These are phyloP conservation scores for Pachymerium ferrugineum DNA, from an alignment of 2,888 invertebrate species.

Conservation along the genomic window DNA sequence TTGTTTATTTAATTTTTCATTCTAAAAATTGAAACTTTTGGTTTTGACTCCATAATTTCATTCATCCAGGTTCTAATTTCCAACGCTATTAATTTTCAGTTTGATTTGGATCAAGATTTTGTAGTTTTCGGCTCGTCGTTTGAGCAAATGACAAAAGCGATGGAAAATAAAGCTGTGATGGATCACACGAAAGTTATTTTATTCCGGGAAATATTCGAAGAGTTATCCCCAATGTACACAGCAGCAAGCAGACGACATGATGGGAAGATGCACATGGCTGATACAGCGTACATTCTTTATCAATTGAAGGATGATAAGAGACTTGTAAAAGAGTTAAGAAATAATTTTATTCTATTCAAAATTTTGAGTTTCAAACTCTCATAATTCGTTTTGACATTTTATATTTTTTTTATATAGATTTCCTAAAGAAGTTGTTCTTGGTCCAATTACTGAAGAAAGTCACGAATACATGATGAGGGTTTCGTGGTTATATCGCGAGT, in stretches of 20 bases:
- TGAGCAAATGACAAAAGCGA: neutral
- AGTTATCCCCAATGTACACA: neutral
- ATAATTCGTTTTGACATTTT: neutral
- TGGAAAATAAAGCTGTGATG: conserved; percentile 21
- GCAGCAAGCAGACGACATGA: neutral
- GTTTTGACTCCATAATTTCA: neutral
- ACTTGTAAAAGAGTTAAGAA: neutral
- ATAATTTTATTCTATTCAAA: neutral
- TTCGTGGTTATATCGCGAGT: conserved; percentile 28
- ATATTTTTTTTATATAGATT: conserved; percentile 1
- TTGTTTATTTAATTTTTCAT: neutral
- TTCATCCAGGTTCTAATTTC: too few species aligned
- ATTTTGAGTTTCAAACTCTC: too few species aligned
- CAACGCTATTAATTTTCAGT: conserved; percentile 11
- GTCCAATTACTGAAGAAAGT: neutral
- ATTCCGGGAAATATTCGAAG: neutral
- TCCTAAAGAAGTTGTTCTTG: neutral
- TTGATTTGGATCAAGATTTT: conserved; percentile 17
- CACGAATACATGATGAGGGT: conserved; percentile 27
- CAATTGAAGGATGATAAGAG: neutral
- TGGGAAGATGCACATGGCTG: neutral
- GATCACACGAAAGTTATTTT: neutral
- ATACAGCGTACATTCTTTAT: neutral
- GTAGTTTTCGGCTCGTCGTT: neutral
- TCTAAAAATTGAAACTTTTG: neutral